Base-by-base conservation (phyloP, 1,140 invertebrate species). In the Drosophila ogumai region DNA sequence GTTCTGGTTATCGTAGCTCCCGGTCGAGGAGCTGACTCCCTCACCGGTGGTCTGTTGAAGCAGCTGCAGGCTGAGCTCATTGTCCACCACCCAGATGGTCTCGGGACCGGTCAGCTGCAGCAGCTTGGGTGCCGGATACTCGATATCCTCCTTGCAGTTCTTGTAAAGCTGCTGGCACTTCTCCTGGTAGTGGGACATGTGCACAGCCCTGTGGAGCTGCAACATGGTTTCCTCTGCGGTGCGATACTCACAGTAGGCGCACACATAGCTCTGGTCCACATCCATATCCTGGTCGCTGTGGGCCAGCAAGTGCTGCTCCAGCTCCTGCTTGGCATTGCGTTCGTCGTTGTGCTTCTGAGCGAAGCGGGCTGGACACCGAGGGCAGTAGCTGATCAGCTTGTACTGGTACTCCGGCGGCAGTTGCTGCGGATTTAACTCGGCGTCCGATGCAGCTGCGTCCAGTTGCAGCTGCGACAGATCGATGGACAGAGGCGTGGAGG, bases 131-230 rank as follows among this genome's bases (percentile, higher is more conserved):
- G 94, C 94, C 40, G 94, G 94, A 86, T 95, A 94, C 36, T 94
- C 92, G 2, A 94, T 90, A 68, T 96, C 95, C 43, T 94, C 94
- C 15, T 93, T 93, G 72, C 96, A 95, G 28, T 95, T 93, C n/a
- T 94, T 94, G 58, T 96, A 94, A 31, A 98, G 92, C 71, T 95
- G 94, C 84, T 95, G 95, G 3, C 96, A 97, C 81, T 96, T 95
- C 46, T 96, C 95, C 92, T 97, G 95, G 92, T 98, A 98, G 78
- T 97, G 96, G 7, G 95, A 94, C 6, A 96, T 95, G 91, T 98
- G 97, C 0, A 98, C 96, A 78, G 95, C 95, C 4, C 94, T 93
- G 92, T 98, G 97, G 6, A 95, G 94, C n/a, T 94, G 87, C 10
- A 98, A 92, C 84, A 97, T 94, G 2, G 94, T 93, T 66, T 95